phyloP scores from a whole-genome alignment of 2,113 vertebrate genomes.

The Scomber japonicus region DNA sequence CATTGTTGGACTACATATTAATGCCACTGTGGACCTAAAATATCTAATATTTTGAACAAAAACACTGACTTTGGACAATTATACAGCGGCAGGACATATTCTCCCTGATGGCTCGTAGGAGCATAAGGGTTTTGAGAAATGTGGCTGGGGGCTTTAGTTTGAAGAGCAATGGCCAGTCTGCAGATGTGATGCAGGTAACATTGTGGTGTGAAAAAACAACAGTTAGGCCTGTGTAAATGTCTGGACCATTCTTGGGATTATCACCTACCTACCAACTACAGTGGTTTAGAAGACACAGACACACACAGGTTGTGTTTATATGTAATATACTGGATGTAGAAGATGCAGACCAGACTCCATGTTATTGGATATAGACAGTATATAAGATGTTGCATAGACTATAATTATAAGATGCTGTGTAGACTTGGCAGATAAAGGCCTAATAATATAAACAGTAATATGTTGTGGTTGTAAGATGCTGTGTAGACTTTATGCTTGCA shows the following conservation, averaged over 20 bases:
- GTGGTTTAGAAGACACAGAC: slow-evolving; percentile 37
- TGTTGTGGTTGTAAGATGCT: slow-evolving; percentile 2
- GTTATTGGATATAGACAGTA: background rate
- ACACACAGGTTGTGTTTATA: slow-evolving; percentile 52
- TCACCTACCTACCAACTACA: slow-evolving; percentile 78
- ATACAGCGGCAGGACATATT: slow-evolving; percentile 23
- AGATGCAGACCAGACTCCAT: slow-evolving; percentile 4
- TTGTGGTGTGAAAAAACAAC: slow-evolving; percentile 84
- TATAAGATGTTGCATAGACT: slow-evolving; percentile 28
- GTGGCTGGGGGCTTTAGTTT: slow-evolving; percentile 58
- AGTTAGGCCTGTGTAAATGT: slow-evolving; percentile 82
- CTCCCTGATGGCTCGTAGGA: slow-evolving; percentile 41
- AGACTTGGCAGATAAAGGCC: slow-evolving; percentile 26
- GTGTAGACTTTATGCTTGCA: slow-evolving; percentile 30
- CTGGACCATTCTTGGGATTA: slow-evolving; percentile 74
- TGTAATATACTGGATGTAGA: slow-evolving; percentile 18
- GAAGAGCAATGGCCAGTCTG: slow-evolving; percentile 66
- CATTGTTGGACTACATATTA: slow-evolving; percentile 64
- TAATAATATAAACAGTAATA: slow-evolving; percentile 6
- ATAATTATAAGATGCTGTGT: background rate
- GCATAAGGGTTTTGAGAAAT: slow-evolving; percentile 58
- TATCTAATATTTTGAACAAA: slow-evolving; percentile 48
- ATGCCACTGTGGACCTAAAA: slow-evolving; percentile 42
- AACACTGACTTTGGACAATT: slow-evolving; percentile 44
- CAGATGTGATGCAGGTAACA: slow-evolving; percentile 86